These are phyloP conservation scores for Rhinolophus sinicus DNA, from an alignment of 2,113 vertebrate species.

Conservation along the genomic window DNA sequence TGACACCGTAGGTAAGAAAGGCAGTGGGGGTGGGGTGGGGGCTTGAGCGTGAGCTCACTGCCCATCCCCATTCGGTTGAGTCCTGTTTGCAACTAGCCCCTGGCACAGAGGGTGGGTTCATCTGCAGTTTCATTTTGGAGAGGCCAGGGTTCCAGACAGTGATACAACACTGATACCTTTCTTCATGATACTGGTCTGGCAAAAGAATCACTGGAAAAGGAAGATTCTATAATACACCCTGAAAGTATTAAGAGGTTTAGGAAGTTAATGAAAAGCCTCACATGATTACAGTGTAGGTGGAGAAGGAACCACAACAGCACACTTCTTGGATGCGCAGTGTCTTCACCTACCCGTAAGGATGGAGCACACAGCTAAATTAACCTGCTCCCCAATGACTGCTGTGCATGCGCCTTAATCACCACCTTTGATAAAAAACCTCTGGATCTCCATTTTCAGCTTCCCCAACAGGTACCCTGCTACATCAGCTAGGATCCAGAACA, in stretches of 20 bases:
- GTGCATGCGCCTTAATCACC: not conserved
- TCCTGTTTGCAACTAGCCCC: not conserved
- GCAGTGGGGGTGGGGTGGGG: not conserved
- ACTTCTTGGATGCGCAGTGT: not conserved
- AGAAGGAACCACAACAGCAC: not conserved
- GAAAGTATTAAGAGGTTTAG: not conserved
- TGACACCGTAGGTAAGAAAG: not conserved
- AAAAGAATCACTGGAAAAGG: not conserved
- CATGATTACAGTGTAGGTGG: not conserved
- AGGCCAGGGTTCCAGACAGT: not conserved
- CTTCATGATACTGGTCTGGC: not conserved
- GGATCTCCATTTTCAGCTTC: not conserved
- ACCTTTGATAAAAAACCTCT: not conserved
- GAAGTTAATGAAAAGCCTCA: not conserved
- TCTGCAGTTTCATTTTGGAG: not conserved
- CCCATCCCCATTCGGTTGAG: accelerated
- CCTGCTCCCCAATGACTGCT: not conserved
- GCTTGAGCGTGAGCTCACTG: not conserved
- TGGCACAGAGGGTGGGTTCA: not conserved
- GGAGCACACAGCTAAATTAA: not conserved
- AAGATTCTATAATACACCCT: not conserved
- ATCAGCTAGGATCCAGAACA: not conserved
- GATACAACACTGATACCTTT: not conserved
- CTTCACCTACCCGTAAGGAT: not conserved
- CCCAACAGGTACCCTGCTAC: not conserved